Evolutionary conservation across 1,140 invertebrate species (phyloP), one percentile per base, ranked within the genome.

Genomic region (Antheraea mylitta): DNA sequence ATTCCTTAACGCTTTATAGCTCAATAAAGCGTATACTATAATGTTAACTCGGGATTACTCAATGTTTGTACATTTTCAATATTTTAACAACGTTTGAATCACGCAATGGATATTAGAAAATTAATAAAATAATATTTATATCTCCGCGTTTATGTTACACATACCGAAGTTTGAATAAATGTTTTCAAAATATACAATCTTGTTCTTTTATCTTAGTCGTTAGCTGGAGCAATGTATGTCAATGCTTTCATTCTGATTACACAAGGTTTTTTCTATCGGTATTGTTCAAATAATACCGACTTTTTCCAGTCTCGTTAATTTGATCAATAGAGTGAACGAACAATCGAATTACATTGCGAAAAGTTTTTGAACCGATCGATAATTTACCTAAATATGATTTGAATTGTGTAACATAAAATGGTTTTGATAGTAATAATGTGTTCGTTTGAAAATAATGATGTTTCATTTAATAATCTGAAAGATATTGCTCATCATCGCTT

Each of bases 241-340:
- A 37, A 30, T n/a, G 61, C 30, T 63, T 63, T 36, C 22, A 63
- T 36, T 63, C 22, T 63, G 61, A 37, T 36, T 36, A 36, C 61
- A 63, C 61, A 63, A 63, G 37, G 61, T 36, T 63, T 37, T 13
- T 37, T 63, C 22, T 63, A 18, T 37, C 30, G 61, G n/a, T 37
- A 37, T 63, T 63, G 45, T 53, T 53, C 16, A 13, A 53, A 53
- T 13, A 53, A 53, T 53, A 16, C 45, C 45, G 45, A 16, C 10
- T 53, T 37, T 30, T 63, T 13, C 19, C 37, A 30, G 61, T 63
- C 37, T 37, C 37, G 19, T 63, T 37, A 37, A 63, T 63, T 37
- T 63, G 61, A 30, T 63, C 30, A 63, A 63, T 63, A 37, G 37
- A 22, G 61, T 63, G 22, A 22, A 63, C 16, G 30, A n/a, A 22